Evolutionary conservation across 2,888 invertebrate species (phyloP).

Genomic region (Seira musarum): DNA sequence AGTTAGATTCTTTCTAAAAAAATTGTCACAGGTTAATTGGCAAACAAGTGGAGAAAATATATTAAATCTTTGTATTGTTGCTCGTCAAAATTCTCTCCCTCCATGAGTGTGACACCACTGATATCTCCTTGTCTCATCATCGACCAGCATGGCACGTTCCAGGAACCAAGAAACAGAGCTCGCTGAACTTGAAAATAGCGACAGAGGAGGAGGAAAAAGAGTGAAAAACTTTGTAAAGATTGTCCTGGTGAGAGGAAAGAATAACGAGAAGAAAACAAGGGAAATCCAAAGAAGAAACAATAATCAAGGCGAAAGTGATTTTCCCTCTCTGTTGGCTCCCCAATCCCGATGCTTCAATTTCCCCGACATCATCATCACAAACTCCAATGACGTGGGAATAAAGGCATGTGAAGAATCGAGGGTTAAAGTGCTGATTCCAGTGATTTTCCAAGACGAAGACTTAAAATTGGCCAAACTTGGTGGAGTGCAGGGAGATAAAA

Average conservation of each 20-base stretch:
- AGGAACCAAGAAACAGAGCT: slow-evolving; percentile 41
- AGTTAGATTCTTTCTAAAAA: too few species aligned
- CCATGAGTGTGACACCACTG: slow-evolving; percentile 4
- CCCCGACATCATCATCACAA: not conserved
- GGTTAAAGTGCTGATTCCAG: slow-evolving; percentile 13
- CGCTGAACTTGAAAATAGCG: slow-evolving; percentile 36
- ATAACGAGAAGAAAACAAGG: not conserved
- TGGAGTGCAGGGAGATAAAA: slow-evolving; percentile 6
- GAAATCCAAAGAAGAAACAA: not conserved
- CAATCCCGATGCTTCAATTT: not conserved
- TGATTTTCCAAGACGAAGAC: slow-evolving; percentile 18
- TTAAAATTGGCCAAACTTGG: not conserved
- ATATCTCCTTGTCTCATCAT: not conserved
- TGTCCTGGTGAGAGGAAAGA: not conserved
- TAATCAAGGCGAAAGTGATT: slow-evolving; percentile 4
- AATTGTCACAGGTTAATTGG: not conserved
- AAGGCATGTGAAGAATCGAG: slow-evolving; percentile 25
- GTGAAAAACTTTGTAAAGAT: not conserved
- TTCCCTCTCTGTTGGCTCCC: not conserved
- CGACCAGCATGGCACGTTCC: slow-evolving; percentile 60
- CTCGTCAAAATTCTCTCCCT: not conserved
- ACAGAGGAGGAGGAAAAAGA: not conserved
- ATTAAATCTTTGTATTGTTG: not conserved
- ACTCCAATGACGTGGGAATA: slow-evolving; percentile 28
- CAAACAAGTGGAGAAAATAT: not conserved